Conservation (phyloP, 2,113 vertebrate species). For the Eulemur rufifrons region DNA sequence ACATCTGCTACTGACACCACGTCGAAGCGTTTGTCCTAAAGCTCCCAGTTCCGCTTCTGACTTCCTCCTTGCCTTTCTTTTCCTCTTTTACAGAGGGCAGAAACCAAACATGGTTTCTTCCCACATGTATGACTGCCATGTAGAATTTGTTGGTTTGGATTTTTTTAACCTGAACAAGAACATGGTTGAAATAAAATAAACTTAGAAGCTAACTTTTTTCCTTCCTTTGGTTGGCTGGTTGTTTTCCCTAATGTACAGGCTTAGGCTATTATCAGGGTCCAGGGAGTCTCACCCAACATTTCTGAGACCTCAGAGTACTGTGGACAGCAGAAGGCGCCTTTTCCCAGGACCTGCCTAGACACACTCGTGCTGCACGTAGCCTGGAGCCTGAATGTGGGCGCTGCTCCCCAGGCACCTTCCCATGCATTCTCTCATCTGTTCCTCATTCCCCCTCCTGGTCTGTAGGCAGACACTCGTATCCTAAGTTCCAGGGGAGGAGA, state of each 20-base stretch:
- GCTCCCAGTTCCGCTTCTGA: background rate
- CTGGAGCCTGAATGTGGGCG: accelerated
- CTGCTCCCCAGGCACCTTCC: background rate
- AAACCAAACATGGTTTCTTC: background rate
- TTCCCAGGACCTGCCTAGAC: background rate
- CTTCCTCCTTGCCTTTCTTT: background rate
- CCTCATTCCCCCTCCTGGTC: background rate
- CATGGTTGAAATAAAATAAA: background rate
- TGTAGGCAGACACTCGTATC: background rate
- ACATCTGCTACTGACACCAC: accelerated
- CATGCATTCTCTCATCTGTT: accelerated
- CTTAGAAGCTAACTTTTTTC: background rate
- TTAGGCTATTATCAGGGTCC: background rate
- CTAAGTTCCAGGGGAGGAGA: background rate
- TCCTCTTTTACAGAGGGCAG: background rate
- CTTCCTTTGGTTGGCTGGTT: background rate
- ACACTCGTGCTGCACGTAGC: accelerated
- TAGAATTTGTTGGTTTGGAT: background rate
- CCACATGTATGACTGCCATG: background rate
- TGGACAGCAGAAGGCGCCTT: background rate
- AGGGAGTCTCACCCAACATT: background rate
- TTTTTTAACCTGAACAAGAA: background rate
- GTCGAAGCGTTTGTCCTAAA: background rate
- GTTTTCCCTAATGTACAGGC: background rate
- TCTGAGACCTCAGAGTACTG: background rate